These are phyloP conservation scores for Phylloscopus trochiloides DNA, from an alignment of 2,113 vertebrate species.

Conservation along the genomic window DNA sequence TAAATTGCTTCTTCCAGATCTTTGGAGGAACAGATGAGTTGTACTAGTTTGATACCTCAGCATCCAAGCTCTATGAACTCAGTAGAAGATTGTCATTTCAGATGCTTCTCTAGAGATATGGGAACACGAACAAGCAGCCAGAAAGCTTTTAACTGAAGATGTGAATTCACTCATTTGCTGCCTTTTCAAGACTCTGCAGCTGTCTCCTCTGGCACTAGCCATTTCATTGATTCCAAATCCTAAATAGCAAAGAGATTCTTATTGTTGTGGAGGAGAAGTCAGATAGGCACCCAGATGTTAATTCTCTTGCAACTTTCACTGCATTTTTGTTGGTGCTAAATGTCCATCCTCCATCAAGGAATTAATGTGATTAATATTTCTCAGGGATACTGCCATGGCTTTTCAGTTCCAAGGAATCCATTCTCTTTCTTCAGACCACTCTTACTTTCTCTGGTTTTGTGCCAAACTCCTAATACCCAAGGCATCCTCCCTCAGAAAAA, in stretches of 20 bases:
- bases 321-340: not conserved
- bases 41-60: not conserved
- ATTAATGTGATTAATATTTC: not conserved
- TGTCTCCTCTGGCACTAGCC: slow-evolving; percentile 50
- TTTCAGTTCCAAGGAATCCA: not conserved
- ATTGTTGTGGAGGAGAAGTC: not conserved
- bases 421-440: not conserved
- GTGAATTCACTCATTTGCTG: not conserved
- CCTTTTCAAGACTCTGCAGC: slow-evolving; percentile 51
- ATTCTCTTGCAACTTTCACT: not conserved
- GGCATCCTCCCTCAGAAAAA: not conserved
- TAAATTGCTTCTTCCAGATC: not conserved
- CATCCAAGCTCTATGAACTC: not conserved
- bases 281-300: slow-evolving; percentile 35
- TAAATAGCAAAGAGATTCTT: slow-evolving; percentile 33
- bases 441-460: not conserved
- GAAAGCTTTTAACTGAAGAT: slow-evolving; percentile 30
- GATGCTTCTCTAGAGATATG: slow-evolving; percentile 34
- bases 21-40: not conserved
- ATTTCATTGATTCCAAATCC: slow-evolving; percentile 32
- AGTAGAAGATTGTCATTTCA: slow-evolving; percentile 29
- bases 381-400: not conserved
- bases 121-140: slow-evolving; percentile 31
- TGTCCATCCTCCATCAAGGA: not conserved
- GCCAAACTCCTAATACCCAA: not conserved